Base-by-base conservation (phyloP, 2,797 vertebrate genomes). In the Crenuchus spilurus region DNA sequence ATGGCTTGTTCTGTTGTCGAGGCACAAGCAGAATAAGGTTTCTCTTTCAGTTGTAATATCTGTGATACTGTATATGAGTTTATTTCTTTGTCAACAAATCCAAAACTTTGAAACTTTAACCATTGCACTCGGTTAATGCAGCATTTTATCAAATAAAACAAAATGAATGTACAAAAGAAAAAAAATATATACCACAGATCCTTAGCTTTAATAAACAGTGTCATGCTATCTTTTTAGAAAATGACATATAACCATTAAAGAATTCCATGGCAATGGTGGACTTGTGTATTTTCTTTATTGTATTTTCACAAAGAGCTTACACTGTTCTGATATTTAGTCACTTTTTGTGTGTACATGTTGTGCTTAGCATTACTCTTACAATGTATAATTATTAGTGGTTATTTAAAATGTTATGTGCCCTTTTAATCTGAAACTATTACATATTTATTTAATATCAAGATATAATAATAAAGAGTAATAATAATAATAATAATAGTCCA, bases 241-340 rank as follows among this genome's bases (percentile, higher is more conserved):
- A 93, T 90, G 88, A 57, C 94, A 91, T 95, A 90, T 94, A 94
- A 94, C 80, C 74, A 87, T 95, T 95, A 95, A 95, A 83, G 94
- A 90, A 91, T 91, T 93, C 92, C 83, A 80, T 94, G 92, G 86
- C 91, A 94, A 94, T 92, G 87, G 88, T 87, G 90, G 88, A 88
- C 24, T 76, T 85, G 93, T 92, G 91, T 94, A 83, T 91, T 88
- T 93, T 87, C 89, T 90, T 76, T 61, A 37, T 74, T 77, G 6
- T 70, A 2, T 28, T 20, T 73, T 28, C 48, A 16, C 31, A 20
- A 18, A 14, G 31, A 46, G 14, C n/a, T n/a, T 30, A 2, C 14
- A 31, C 10, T n/a, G 1, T 14, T 30, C 0, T 55, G 2, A 10
- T 58, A 16, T 33, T 35, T 57, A 18, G 7, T 28, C 1, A 52